These are phyloP conservation scores for Elgaria multicarinata DNA, from an alignment of 2,113 vertebrate species.

Conservation along the genomic window DNA sequence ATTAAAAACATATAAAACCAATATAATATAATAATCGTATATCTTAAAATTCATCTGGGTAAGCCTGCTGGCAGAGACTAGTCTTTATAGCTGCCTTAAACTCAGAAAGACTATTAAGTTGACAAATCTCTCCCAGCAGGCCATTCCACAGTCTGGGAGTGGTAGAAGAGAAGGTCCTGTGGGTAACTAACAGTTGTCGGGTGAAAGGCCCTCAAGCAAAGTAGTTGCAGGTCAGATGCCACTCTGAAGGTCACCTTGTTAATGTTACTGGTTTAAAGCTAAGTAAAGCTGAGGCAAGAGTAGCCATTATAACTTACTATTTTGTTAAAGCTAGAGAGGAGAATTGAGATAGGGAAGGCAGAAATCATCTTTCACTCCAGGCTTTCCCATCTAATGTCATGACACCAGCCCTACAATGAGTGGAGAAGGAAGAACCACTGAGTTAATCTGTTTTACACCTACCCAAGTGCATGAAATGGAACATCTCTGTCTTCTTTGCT, in stretches of 20 bases:
- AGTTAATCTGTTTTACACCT: neutral
- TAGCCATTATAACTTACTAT: neutral
- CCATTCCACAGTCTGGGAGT: too few species aligned
- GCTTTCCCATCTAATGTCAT: neutral
- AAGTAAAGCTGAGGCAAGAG: neutral
- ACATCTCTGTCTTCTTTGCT: neutral
- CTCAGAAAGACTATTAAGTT: too few species aligned
- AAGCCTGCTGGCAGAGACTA: too few species aligned
- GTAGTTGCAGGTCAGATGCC: neutral
- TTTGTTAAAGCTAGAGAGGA: neutral
- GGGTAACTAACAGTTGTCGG: too few species aligned
- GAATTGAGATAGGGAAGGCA: neutral
- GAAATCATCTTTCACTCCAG: neutral
- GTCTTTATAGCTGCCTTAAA: too few species aligned
- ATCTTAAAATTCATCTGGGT: too few species aligned
- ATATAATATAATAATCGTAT: too few species aligned
- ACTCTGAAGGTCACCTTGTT: neutral
- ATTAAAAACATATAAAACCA: too few species aligned
- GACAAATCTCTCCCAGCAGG: too few species aligned
- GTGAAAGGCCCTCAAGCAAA: neutral
- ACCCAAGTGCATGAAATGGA: conserved; percentile 48
- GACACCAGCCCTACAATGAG: neutral
- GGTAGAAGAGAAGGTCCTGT: too few species aligned
- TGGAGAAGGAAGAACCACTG: neutral
- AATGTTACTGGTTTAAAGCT: neutral